phyloP scores from a whole-genome alignment of 2,888 invertebrate genomes.

The Mythimna pallens region DNA sequence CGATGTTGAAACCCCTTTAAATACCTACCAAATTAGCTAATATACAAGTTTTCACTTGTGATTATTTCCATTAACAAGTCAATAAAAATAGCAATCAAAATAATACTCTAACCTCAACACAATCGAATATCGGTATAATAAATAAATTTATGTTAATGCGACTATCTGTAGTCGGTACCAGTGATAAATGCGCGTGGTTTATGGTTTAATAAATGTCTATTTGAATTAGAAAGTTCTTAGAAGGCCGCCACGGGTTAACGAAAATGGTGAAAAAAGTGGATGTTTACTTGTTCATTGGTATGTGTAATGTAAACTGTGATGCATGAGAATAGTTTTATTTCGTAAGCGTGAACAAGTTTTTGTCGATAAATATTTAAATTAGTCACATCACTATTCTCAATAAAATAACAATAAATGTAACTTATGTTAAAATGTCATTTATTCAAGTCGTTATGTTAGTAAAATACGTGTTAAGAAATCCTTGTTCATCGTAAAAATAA shows the following conservation, averaged over 20 bases:
- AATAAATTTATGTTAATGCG: conserved; percentile 32
- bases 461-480: too few species aligned
- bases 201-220: conserved; percentile 48
- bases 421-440: not conserved
- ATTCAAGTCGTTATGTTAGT: not conserved
- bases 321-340: conserved; percentile 15
- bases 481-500: too few species aligned
- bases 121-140: conserved; percentile 45
- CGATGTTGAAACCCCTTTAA: not conserved
- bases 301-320: conserved; percentile 51
- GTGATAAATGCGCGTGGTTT: conserved; percentile 53
- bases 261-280: conserved; percentile 54
- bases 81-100: conserved; percentile 41
- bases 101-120: conserved; percentile 16
- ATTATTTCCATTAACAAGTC: conserved; percentile 14
- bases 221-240: conserved; percentile 65
- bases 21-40: not conserved
- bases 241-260: conserved; percentile 26
- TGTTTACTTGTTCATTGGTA: conserved; percentile 40
- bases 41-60: not conserved
- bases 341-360: conserved; percentile 14
- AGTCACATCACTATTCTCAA: conserved; percentile 19
- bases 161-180: conserved; percentile 25
- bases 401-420: not conserved
- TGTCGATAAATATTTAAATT: conserved; percentile 38